Base-by-base conservation (phyloP, 2,888 invertebrate genomes). In the Smittia sp. region DNA sequence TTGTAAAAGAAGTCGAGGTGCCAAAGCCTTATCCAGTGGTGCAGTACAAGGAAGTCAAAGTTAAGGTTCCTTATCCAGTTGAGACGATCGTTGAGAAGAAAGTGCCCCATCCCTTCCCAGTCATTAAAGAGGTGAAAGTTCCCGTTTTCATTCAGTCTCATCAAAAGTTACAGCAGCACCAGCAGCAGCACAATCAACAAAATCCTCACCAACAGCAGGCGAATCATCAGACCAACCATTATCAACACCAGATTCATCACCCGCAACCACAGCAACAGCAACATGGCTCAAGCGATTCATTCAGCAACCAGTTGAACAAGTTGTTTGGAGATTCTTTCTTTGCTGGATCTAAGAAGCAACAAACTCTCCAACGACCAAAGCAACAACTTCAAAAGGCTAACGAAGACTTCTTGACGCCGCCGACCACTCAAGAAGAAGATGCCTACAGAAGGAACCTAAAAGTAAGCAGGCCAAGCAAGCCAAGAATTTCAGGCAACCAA, bases 1-100 rank as follows among this genome's bases (percentile, higher is more conserved):
- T 62, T 52, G 72, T 72, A 27, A 58, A 72, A 72, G 72, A 72
- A 62, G 62, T 69, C 46, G 54, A 69, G 32, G 69, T 69, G 15
- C 69, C 69, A 54, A 58, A n/a, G 58, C 66, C 66, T 9, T 67
- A 67, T 39, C 66, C 66, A 20, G 46, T 58, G 22, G 9, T 58
- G 4, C 18, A 58, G 22, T 22, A 22, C 2, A 58, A 20, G 18
- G 58, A 58, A 58, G 58, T 58, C 7, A 38, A 38, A n/a, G n/a
- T 38, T 6, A 46, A 46, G 15, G 11, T 46, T 46, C 15, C 11
- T 46, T 46, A 46, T 46, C 15, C 15, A 11, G 3, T 68, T 24
- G 68, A 68, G 41, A 46, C 22, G n/a, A 46, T 46, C 24, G 68
- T 68, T 4, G 68, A 68, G 24, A 68, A 68, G 25, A 68, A 68